Base-by-base conservation (phyloP, 2,797 vertebrate species). In the Sternotherus odoratus region DNA sequence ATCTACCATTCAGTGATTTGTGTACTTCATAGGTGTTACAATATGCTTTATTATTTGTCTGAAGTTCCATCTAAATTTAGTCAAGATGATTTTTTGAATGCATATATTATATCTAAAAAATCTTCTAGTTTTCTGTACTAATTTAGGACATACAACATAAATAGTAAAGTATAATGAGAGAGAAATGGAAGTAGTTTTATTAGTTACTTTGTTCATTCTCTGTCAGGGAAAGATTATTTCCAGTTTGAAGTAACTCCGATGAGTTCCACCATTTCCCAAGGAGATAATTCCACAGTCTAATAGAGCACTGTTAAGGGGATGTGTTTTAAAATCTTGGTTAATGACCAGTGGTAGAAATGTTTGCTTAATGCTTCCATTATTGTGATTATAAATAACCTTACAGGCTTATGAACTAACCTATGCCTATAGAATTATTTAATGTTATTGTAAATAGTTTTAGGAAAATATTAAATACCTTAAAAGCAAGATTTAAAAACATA, bases 141-240 rank as follows among this genome's bases (percentile, higher is more conserved):
- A 39, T 69, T 36, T 69, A 69, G 63, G 63, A 36, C 19, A 6
- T 21, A 23, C 63, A n/a, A 16, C n/a, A 36, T 66, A 36, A 74
- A 21, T 91, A 93, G 85, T 80, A 91, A 86, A 88, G 82, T 82
- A 53, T 90, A 82, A 36, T n/a, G 15, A 87, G 66, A 8, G 8
- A 88, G 86, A 87, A 85, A 79, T 51, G 57, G 85, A 46, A 86
- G 79, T 36, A 81, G 60, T 60, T 53, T 48, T 19, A n/a, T 86
- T 81, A 53, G 81, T 75, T 86, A 85, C 48, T 91, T 89, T 91
- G 75, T 84, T 95, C 23, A 13, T 51, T 94, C 90, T 39, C 74
- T 86, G 81, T 74, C 90, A 86, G 86, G 91, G 81, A 88, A 94
- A 93, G 53, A 77, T 94, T 80, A 60, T 93, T 86, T 93, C 4